Conservation (phyloP, 2,888 invertebrate genomes). For the Exephanes ischioxanthus region DNA sequence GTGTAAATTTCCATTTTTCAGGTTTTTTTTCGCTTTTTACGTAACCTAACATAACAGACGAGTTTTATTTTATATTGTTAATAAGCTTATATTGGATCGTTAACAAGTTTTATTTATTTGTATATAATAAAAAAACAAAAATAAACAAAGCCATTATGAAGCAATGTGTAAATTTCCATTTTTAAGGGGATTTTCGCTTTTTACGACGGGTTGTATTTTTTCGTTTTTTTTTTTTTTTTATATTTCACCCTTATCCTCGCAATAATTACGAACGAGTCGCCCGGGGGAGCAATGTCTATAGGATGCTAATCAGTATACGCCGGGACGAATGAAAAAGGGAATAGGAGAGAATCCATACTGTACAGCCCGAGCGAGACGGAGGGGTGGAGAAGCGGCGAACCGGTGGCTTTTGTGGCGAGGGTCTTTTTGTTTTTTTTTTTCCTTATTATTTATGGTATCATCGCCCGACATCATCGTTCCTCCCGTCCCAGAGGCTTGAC, state of each 20-base stretch:
- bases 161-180: no score
- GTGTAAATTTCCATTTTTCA: no score
- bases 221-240: slow-evolving; percentile 40
- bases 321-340: slow-evolving; percentile 54
- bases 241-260: slow-evolving; percentile 58
- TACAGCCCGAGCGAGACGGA: slow-evolving; percentile 27
- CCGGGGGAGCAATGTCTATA: slow-evolving; percentile 64
- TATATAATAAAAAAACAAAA: no score
- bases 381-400: slow-evolving; percentile 8
- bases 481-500: slow-evolving; percentile 38
- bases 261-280: slow-evolving; percentile 72
- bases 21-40: neutral
- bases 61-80: no score
- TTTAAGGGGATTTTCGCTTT: slow-evolving; percentile 7
- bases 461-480: slow-evolving; percentile 69
- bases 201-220: slow-evolving; percentile 14
- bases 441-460: slow-evolving; percentile 75
- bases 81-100: no score
- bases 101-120: no score
- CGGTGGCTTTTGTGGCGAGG: slow-evolving; percentile 56
- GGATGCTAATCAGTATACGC: slow-evolving; percentile 72
- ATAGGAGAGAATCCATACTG: slow-evolving; percentile 25
- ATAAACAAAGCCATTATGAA: no score
- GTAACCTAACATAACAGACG: neutral
- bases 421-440: slow-evolving; percentile 48